Evolutionary conservation across 2,797 vertebrate genomes (phyloP).

Genomic region (Gallinago stenura): DNA sequence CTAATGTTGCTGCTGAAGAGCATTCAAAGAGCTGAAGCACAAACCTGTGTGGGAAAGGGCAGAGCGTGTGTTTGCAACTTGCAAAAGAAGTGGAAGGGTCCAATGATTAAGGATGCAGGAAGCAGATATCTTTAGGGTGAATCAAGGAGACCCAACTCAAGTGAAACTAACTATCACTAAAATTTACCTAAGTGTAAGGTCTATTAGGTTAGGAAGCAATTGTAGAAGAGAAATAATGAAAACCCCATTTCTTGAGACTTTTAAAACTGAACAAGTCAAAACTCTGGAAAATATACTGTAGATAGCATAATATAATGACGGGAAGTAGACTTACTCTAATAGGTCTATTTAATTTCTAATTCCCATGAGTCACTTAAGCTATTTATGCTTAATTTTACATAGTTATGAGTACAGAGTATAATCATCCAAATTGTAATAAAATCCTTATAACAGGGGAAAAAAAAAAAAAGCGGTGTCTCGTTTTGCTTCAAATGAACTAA

Average conservation of each 20-base stretch:
- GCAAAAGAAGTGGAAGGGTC: neutral
- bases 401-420: conserved; percentile 49
- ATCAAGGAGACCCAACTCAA: neutral
- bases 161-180: neutral
- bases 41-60: rapidly evolving
- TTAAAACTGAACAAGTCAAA: conserved; percentile 16
- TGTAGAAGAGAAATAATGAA: neutral
- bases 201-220: neutral
- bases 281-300: conserved; percentile 7
- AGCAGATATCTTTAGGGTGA: neutral
- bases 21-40: neutral
- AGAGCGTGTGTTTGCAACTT: rapidly evolving
- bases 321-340: neutral
- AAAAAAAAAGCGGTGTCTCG: neutral
- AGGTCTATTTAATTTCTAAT: conserved; percentile 25
- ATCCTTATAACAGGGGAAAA: conserved; percentile 5
- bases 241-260: conserved; percentile 14
- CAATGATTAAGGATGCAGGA: neutral
- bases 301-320: neutral
- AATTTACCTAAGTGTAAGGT: neutral
- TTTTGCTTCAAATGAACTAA: conserved; percentile 38
- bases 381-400: conserved; percentile 66
- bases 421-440: conserved; percentile 61
- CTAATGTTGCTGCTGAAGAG: neutral
- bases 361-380: neutral